Evolutionary conservation across 2,888 invertebrate species (phyloP).

Genomic region (Callyntrura guangdongensis): DNA sequence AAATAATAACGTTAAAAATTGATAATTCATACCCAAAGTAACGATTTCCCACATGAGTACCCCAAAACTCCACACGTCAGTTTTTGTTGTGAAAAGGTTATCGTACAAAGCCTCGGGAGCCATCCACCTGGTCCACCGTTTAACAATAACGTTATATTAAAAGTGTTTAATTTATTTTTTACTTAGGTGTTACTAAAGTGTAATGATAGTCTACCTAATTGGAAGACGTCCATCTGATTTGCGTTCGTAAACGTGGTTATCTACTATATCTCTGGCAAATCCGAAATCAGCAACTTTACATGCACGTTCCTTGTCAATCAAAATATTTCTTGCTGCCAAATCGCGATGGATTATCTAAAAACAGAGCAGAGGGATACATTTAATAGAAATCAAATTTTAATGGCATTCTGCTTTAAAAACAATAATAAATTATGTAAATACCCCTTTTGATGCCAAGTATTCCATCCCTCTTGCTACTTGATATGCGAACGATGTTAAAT

Average conservation of each 20-base stretch:
- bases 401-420: too few species aligned
- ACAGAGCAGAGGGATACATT: conserved; percentile 4
- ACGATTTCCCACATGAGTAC: conserved; percentile 98
- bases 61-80: conserved; percentile 98
- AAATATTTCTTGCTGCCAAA: conserved; percentile 94
- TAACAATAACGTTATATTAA: too few species aligned
- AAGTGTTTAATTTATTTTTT: neutral
- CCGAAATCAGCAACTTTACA: conserved; percentile 98
- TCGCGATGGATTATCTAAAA: conserved; percentile 93
- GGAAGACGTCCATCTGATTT: conserved; percentile 86
- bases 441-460: conserved; percentile 93
- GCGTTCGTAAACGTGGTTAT: conserved; percentile 88
- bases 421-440: conserved; percentile 86
- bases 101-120: conserved; percentile 97
- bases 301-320: conserved; percentile 94
- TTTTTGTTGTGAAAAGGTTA: conserved; percentile 96
- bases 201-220: conserved; percentile 86
- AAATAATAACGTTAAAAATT: too few species aligned
- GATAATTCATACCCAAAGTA: conserved; percentile 88
- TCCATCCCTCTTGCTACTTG: conserved; percentile 97
- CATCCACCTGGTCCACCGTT: conserved; percentile 99
- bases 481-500: conserved; percentile 95
- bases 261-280: conserved; percentile 95
- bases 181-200: too few species aligned
- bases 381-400: too few species aligned